Base-by-base conservation (phyloP, 2,888 invertebrate species). In the Conus canariensis region DNA sequence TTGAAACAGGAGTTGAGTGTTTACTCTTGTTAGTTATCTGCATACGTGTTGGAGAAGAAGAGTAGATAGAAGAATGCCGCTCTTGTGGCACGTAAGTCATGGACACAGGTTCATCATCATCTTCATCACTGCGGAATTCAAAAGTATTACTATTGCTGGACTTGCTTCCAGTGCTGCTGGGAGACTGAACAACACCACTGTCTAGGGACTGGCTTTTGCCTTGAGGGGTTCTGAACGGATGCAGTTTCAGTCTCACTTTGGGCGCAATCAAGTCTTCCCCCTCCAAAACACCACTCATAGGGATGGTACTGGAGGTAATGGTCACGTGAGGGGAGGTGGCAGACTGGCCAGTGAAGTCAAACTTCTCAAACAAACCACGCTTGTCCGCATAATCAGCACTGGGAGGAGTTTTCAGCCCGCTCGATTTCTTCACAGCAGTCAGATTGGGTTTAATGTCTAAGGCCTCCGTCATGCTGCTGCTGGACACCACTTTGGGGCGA, bases 111-210 rank as follows among this genome's bases (percentile, higher is more conserved):
- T 93, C 92, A 90, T 94, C 94, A 74, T 95, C 95, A 70, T 94
- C 94, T 88, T 95, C 95, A 88, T 95, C 95, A 94, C 95, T 95
- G 90, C 94, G 93, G 90, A 95, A 95, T 90, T 95, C 95, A 93
- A 94, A 95, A 10, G 93, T 93, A 25, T 90, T 90, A 80, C 89
- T 90, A 88, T 82, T 91, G 90, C 90, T 92, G 56, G 91, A 89
- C 86, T 91, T 91, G 25, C 91, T 91, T 9, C 91, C 91, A 22
- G 90, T 77, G 25, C 91, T 82, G 14, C 88, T 90, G 8, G 90
- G 90, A 19, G 88, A 90, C 25, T 85, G 80, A n/a, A 83, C 85
- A 67, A 88, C 88, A 25, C 88, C 70, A 85, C 25, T 90, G 56
- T 90, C 90, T 16, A 85, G 74, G 90, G 93, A 87, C 91, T 91